phyloP scores from a whole-genome alignment of 1,140 invertebrate genomes.

The Zaprionus gabonicus region DNA sequence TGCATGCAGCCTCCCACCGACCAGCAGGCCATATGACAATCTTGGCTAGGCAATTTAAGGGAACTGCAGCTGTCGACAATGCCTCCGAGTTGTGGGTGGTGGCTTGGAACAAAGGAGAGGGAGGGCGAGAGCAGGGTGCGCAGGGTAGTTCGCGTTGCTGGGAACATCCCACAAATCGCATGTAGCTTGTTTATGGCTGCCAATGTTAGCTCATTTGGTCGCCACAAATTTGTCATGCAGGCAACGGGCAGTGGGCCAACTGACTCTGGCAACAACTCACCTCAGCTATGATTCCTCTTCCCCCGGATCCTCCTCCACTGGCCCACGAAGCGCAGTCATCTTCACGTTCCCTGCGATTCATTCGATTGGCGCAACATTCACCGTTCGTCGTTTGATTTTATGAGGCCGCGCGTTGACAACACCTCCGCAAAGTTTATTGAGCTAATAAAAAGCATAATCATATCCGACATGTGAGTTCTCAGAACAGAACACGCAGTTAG shows the following conservation, averaged over 20 bases:
- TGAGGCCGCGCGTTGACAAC: slow-evolving; percentile 11
- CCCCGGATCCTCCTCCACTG: not conserved
- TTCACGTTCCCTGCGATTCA: slow-evolving; percentile 45
- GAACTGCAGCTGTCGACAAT: slow-evolving; percentile 36
- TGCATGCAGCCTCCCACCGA: slow-evolving; percentile 52
- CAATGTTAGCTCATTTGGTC: slow-evolving; percentile 52
- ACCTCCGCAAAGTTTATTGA: slow-evolving; percentile 31
- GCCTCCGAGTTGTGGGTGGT: slow-evolving; percentile 15
- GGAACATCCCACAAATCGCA: slow-evolving; percentile 8
- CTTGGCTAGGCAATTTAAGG: slow-evolving; percentile 21
- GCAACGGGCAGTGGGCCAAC: slow-evolving; percentile 59
- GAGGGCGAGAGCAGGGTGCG: not conserved
- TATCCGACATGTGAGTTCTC: slow-evolving; percentile 24
- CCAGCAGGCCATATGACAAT: slow-evolving; percentile 23
- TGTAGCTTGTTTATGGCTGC: slow-evolving; percentile 49
- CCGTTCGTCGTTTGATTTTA: slow-evolving; percentile 39
- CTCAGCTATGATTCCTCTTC: not conserved
- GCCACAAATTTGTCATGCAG: slow-evolving; percentile 68
- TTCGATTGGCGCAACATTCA: slow-evolving; percentile 56
- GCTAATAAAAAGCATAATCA: slow-evolving; percentile 30
- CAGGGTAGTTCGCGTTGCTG: not conserved
- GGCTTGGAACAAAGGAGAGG: not conserved
- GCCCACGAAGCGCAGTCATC: slow-evolving; percentile 5
- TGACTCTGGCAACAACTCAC: slow-evolving; percentile 45
- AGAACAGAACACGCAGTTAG: slow-evolving; percentile 16